These are phyloP conservation scores for Triplophysa tibetana DNA, from an alignment of 2,113 vertebrate species.

Conservation along the genomic window DNA sequence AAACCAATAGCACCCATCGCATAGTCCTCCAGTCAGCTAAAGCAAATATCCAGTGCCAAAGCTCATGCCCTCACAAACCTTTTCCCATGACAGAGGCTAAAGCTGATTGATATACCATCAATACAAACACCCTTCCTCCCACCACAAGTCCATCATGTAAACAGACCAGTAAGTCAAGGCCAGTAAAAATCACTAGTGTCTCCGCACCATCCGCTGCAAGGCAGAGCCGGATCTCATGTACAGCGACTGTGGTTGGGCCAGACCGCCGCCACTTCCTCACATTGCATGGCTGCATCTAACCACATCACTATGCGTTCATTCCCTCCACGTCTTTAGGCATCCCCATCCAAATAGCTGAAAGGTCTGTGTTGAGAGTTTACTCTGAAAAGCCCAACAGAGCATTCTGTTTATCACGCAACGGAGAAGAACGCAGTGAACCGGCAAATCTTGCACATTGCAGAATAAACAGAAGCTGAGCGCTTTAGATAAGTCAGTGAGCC, in stretches of 20 bases:
- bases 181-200: slow-evolving; percentile 71
- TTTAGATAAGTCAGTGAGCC: background rate
- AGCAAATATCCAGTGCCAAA: background rate
- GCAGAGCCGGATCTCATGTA: slow-evolving; percentile 74
- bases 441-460: background rate
- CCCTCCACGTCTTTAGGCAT: slow-evolving; percentile 57
- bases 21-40: background rate
- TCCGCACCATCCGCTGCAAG: slow-evolving; percentile 72
- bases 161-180: slow-evolving; percentile 74
- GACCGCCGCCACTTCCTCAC: slow-evolving; percentile 78
- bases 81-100: slow-evolving; percentile 62
- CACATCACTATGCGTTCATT: slow-evolving; percentile 66
- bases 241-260: slow-evolving; percentile 73
- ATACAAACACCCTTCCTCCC: slow-evolving; percentile 64
- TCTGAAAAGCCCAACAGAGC: slow-evolving; percentile 59
- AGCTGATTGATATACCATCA: slow-evolving; percentile 73
- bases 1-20: background rate
- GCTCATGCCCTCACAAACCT: slow-evolving; percentile 9
- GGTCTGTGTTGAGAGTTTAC: slow-evolving; percentile 65
- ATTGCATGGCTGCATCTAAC: slow-evolving; percentile 71
- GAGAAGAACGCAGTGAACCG: background rate
- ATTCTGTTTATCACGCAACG: slow-evolving; percentile 65
- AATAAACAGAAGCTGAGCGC: slow-evolving; percentile 12
- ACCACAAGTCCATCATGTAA: slow-evolving; percentile 68
- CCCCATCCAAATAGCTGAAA: slow-evolving; percentile 69